phyloP scores from a whole-genome alignment of 1,140 invertebrate species.

The Trinorchestia longiramus region DNA sequence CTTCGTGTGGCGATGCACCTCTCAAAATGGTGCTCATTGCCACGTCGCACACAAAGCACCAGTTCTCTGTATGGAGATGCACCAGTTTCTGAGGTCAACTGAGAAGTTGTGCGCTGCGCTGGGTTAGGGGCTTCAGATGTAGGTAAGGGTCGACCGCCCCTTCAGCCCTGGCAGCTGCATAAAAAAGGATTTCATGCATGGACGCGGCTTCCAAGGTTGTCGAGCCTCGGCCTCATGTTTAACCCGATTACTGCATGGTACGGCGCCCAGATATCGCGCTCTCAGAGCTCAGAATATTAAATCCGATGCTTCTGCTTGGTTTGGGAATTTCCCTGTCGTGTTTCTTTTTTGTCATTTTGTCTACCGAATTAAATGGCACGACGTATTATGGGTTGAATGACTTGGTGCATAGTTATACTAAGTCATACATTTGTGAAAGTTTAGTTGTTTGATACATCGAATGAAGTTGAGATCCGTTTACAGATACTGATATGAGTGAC shows the following conservation, averaged over 20 bases:
- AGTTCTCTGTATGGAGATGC: neutral
- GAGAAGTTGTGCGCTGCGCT: neutral
- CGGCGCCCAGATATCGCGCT: no score
- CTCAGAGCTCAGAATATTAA: neutral
- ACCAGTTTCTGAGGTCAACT: neutral
- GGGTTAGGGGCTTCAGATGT: neutral
- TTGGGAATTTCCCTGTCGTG: neutral
- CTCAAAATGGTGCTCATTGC: neutral
- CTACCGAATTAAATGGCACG: neutral
- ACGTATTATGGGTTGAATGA: neutral
- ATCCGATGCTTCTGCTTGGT: neutral
- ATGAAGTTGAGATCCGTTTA: neutral
- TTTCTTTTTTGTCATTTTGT: neutral
- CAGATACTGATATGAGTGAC: neutral
- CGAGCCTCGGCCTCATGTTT: neutral
- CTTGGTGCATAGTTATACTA: neutral
- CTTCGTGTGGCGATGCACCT: neutral
- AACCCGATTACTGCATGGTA: constrained; percentile 6
- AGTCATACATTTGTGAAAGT: neutral
- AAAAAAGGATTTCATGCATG: neutral
- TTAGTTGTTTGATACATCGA: neutral
- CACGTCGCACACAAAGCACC: neutral
- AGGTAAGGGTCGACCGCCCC: neutral
- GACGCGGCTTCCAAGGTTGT: neutral
- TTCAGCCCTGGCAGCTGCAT: neutral